Evolutionary conservation across 2,888 invertebrate genomes (phyloP).

Genomic region (Silvanus unidentatus): DNA sequence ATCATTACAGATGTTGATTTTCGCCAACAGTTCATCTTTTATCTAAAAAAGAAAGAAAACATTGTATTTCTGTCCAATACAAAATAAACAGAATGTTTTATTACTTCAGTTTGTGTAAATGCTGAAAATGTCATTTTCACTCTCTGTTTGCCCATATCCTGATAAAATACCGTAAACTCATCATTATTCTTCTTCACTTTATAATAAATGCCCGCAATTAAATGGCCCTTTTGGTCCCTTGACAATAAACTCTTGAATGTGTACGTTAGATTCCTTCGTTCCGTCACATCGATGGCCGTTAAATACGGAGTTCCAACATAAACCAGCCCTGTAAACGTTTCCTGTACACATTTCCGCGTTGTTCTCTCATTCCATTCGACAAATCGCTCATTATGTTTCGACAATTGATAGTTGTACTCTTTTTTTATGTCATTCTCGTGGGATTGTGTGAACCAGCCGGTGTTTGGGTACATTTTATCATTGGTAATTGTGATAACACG

Average conservation of each 20-base stretch:
- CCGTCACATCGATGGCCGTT: slow-evolving; percentile 78
- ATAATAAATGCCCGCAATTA: slow-evolving; percentile 81
- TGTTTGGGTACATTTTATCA: slow-evolving; percentile 79
- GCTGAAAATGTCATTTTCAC: slow-evolving; percentile 70
- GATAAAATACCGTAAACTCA: slow-evolving; percentile 76
- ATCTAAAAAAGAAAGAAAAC: slow-evolving; percentile 49
- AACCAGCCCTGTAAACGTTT: slow-evolving; percentile 60
- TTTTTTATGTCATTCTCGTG: slow-evolving; percentile 70
- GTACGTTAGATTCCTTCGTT: slow-evolving; percentile 74
- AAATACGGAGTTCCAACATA: slow-evolving; percentile 75
- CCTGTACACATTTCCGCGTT: slow-evolving; percentile 57
- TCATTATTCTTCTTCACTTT: slow-evolving; percentile 55
- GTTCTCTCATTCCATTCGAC: slow-evolving; percentile 82
- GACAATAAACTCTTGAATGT: slow-evolving; percentile 75
- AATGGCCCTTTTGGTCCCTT: slow-evolving; percentile 76
- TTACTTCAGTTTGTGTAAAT: slow-evolving; percentile 47
- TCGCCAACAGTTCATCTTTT: slow-evolving; percentile 55
- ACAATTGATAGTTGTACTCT: slow-evolving; percentile 77
- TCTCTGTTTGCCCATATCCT: slow-evolving; percentile 61
- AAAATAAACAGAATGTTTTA: slow-evolving; percentile 1
- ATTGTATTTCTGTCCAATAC: no score
- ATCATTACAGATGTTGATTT: slow-evolving; percentile 62
- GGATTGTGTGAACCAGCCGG: slow-evolving; percentile 81
- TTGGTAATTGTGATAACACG: slow-evolving; percentile 82
- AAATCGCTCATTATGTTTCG: slow-evolving; percentile 63